Base-by-base conservation (phyloP, 1,140 invertebrate species). In the Arctopsyche grandis region DNA sequence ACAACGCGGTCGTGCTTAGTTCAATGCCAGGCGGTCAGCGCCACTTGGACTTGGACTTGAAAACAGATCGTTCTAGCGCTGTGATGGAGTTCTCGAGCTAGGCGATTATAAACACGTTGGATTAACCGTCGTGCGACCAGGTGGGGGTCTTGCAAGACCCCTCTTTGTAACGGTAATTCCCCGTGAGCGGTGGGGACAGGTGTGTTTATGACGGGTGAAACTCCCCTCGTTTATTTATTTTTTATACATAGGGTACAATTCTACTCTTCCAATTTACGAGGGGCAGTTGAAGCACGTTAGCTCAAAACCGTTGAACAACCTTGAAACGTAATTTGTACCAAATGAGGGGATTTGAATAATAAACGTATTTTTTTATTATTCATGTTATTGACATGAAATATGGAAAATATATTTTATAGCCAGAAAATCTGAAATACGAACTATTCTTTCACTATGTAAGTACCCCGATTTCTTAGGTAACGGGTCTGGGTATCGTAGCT, bases 21-120 rank as follows among this genome's bases (percentile, higher is more conserved):
- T 66, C 63, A 66, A 66, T 66, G 63, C 63, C 63, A 66, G 63
- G 9, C 63, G 63, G 63, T 66, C 63, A 66, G 24, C 19, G 58
- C 9, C 14, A 16, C 48, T 38, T 22, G 19, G 58, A 60, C 58
- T 60, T 60, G 58, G 58, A 60, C 58, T 16, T 22, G 58, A 60
- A 60, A 60, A 60, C 9, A 9, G 58, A 21, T 60, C 21, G 29
- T 38, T 38, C 29, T 38, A 38, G 29, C 29, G 29, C 7, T 38
- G n/a, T n/a, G 1, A 38, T 38, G 7, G 7, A 38, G 29, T 38
- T n/a, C n/a, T n/a, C n/a, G n/a, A 38, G 29, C 29, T 38, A 1
- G 7, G 29, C 29, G 29, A 38, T 38, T 38, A 38, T 38, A 38
- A 38, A 38, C 29, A 7, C 29, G 29, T 60, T n/a, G 56, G 14